These are phyloP conservation scores for Oncopeltus fasciatus DNA, from an alignment of 1,140 invertebrate genomes.

Conservation along the genomic window DNA sequence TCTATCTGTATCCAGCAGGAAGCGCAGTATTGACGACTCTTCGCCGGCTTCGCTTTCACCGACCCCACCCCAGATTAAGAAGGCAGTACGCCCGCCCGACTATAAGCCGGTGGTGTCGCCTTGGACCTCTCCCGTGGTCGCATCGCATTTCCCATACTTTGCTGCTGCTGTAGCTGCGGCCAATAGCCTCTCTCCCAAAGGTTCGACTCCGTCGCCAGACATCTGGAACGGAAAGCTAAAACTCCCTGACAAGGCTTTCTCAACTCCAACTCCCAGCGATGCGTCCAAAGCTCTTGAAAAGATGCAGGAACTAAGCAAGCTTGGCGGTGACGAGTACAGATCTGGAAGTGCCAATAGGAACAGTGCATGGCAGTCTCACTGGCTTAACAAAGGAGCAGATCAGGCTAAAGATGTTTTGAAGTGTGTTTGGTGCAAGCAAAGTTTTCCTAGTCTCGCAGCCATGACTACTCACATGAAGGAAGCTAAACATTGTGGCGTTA, in stretches of 20 bases:
- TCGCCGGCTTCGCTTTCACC: slow-evolving; percentile 37
- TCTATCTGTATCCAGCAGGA: slow-evolving; percentile 57
- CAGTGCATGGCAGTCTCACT: slow-evolving; percentile 86
- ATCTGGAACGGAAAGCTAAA: slow-evolving; percentile 73
- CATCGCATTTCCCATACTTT: slow-evolving; percentile 59
- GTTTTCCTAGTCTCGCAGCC: slow-evolving; percentile 74
- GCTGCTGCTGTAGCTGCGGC: slow-evolving; percentile 60
- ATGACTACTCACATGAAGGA: slow-evolving; percentile 91
- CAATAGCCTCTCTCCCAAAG: slow-evolving; percentile 53
- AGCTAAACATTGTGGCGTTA: slow-evolving; percentile 79
- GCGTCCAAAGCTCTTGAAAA: slow-evolving; percentile 77
- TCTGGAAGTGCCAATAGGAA: slow-evolving; percentile 41
- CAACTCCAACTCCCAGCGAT: slow-evolving; percentile 40
- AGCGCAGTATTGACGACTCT: slow-evolving; percentile 48
- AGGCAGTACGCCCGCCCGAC: slow-evolving; percentile 32
- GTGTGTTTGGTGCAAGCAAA: slow-evolving; percentile 91
- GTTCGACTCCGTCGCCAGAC: slow-evolving; percentile 31
- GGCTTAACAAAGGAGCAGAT: slow-evolving; percentile 84
- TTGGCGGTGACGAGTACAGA: slow-evolving; percentile 61
- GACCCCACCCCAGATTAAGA: slow-evolving; percentile 23
- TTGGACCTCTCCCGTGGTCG: slow-evolving; percentile 63
- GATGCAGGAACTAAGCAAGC: slow-evolving; percentile 76
- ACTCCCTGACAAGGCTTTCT: slow-evolving; percentile 32
- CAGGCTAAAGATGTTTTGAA: slow-evolving; percentile 86
- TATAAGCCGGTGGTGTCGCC: slow-evolving; percentile 51